These are phyloP conservation scores for Hoplias malabaricus DNA, from an alignment of 2,113 vertebrate species.

Conservation along the genomic window DNA sequence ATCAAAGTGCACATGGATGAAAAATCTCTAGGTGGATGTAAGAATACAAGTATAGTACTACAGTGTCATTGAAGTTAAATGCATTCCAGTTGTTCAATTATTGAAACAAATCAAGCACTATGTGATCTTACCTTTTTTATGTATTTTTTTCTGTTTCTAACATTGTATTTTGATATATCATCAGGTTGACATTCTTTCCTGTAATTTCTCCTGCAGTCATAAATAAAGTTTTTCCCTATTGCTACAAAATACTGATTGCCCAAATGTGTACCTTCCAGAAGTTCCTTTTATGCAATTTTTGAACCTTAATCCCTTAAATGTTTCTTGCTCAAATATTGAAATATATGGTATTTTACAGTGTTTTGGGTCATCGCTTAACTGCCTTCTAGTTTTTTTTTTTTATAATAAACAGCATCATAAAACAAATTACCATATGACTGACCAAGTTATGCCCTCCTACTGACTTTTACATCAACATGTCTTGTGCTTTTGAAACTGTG, in stretches of 20 bases:
- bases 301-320: too few relatives aligned
- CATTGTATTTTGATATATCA: not conserved
- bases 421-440: too few relatives aligned
- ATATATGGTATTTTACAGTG: too few relatives aligned
- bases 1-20: conserved; percentile 70
- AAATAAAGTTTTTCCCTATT: not conserved
- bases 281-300: too few relatives aligned
- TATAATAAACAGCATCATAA: too few relatives aligned
- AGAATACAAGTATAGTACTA: too few relatives aligned
- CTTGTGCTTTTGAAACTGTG: too few relatives aligned
- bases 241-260: not conserved
- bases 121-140: not conserved
- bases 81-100: not conserved
- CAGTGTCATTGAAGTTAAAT: not conserved
- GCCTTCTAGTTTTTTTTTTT: too few relatives aligned
- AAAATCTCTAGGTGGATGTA: conserved; percentile 51
- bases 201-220: not conserved
- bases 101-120: conserved; percentile 3
- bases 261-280: not conserved
- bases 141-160: not conserved
- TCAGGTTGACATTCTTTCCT: not conserved
- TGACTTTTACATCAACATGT: too few relatives aligned
- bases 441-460: too few relatives aligned
- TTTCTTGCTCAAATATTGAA: too few relatives aligned
- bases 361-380: too few relatives aligned